A percentile compares a stretch with the other conserved stretches of the same genome.
Evolutionary conservation across 2,113 vertebrate genomes (phyloP).

Genomic region (Cyprinodon variegatus): DNA sequence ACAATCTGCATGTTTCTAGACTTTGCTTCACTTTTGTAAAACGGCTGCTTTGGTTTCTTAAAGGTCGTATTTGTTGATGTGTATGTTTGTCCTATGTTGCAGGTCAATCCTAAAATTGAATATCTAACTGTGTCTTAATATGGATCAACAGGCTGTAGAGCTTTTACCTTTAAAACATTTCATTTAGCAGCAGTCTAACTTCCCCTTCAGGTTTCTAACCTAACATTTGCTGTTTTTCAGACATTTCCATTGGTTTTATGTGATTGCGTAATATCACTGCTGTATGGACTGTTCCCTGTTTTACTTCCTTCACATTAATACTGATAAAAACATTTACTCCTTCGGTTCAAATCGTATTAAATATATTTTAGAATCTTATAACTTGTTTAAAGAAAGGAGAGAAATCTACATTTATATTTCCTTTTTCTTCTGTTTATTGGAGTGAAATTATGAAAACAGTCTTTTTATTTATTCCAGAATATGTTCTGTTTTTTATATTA

Average conservation of each 20-base stretch:
- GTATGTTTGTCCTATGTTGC: background rate
- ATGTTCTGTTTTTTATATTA: too few relatives aligned
- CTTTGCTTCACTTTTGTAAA: constrained; percentile 11
- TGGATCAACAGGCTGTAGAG: too few relatives aligned
- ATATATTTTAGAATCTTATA: too few relatives aligned
- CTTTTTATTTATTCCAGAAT: too few relatives aligned
- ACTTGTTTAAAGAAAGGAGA: too few relatives aligned
- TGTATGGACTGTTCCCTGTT: constrained; percentile 73
- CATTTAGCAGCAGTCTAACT: too few relatives aligned
- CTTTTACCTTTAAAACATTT: too few relatives aligned
- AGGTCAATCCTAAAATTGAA: background rate
- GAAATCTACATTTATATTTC: background rate
- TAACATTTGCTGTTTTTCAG: background rate
- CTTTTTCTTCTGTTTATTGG: background rate
- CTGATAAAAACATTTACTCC: constrained; percentile 59
- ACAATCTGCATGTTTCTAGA: background rate
- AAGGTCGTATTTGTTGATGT: constrained; percentile 9
- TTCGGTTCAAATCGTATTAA: constrained; percentile 4
- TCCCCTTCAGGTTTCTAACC: background rate
- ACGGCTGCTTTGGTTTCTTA: background rate
- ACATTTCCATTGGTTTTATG: background rate
- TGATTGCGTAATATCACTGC: constrained; percentile 50
- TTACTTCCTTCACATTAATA: constrained; percentile 42
- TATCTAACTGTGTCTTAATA: background rate
- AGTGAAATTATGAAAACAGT: too few relatives aligned